Base-by-base conservation (phyloP, 2,797 vertebrate genomes). In the Poecilia velifera region DNA sequence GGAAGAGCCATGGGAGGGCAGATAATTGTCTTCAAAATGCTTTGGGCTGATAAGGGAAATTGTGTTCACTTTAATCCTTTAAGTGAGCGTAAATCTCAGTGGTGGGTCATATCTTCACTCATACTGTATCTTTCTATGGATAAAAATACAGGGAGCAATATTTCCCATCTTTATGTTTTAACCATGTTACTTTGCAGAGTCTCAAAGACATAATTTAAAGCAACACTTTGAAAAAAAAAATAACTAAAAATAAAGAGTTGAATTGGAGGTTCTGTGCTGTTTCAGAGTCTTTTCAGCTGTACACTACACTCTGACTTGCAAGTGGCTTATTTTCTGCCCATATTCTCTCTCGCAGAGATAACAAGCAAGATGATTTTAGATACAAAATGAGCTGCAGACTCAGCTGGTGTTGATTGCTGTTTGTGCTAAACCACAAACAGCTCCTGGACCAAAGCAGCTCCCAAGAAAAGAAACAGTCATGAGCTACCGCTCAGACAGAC, bases 351-450 rank as follows among this genome's bases (percentile, higher is more conserved):
- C 6, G 6, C 45, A 47, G 45, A 76, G 46, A 79, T 68, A 84
- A 76, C 72, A 86, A 81, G 70, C 66, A 72, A 74, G 41, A 45
- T 75, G 77, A 66, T 82, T 84, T 80, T 57, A 78, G 71, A 82
- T 77, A 73, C 45, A 76, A 55, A 72, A 66, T 47, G 39, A 79
- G 76, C 53, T 57, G 8, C 71, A 77, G 76, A 76, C 64, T 79
- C 73, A 77, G 72, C 74, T 68, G 76, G 47, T 80, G 39, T 76
- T 85, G 53, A 83, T 72, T 72, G 77, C 73, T 77, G 76, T 74
- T 87, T 79, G 71, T 79, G 57, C 72, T 83, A 73, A 59, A n/a
- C 72, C 59, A 78, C 75, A 76, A 72, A 45, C 51, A 73, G 66
- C 55, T 76, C 74, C 28, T 45, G 66, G 22, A 70, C 41, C 46